Conservation (phyloP, 1,140 invertebrate genomes). For the Nomia melanderi region DNA sequence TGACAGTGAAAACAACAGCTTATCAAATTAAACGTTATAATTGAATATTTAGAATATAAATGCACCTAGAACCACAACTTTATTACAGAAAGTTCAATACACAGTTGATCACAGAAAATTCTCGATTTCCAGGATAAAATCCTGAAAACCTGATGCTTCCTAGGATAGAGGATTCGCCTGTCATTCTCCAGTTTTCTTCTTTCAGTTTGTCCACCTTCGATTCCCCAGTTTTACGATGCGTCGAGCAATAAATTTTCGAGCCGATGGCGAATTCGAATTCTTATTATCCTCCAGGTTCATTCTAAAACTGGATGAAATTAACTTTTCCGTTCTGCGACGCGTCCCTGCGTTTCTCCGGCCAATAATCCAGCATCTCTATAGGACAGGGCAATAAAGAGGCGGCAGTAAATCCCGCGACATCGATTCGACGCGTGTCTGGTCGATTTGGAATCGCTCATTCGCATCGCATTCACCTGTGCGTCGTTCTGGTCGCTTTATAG, state of each 20-base stretch:
- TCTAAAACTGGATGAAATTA: not conserved
- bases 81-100: no score
- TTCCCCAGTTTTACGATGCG: not conserved
- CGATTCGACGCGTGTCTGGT: not conserved
- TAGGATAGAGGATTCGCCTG: not conserved
- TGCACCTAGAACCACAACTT: no score
- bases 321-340: not conserved
- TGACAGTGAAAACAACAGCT: no score
- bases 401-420: slow-evolving; percentile 30
- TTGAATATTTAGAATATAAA: no score
- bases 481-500: no score
- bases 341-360: not conserved
- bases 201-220: no score
- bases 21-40: no score
- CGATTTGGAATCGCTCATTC: not conserved
- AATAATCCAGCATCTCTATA: slow-evolving; percentile 16
- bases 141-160: no score
- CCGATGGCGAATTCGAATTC: not conserved
- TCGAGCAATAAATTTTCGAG: not conserved
- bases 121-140: no score
- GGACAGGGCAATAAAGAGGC: slow-evolving; percentile 22
- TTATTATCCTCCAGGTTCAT: not conserved
- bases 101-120: no score
- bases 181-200: not conserved
- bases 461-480: not conserved